Base-by-base conservation (phyloP, 2,888 invertebrate genomes). In the Sussaba pulchella region DNA sequence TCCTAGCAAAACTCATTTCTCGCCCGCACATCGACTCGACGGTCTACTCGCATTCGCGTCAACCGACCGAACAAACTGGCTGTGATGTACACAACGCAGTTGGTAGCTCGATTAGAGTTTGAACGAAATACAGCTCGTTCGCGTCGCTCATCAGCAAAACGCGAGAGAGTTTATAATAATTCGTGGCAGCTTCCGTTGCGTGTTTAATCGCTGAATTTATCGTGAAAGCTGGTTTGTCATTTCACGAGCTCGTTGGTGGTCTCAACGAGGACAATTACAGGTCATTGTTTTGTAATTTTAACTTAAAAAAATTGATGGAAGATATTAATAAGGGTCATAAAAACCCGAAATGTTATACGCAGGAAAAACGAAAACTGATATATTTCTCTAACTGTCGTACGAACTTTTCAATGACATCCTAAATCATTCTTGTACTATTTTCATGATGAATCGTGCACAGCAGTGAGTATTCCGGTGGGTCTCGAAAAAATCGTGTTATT, bases 1-100 rank as follows among this genome's bases (percentile, higher is more conserved):
- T 85, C 82, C 74, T 71, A 85, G 78, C 82, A 78, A 83, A 85
- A 50, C 69, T 82, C 72, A 31, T 78, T 73, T 80, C 67, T 73
- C 72, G 72, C 73, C 64, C 81, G 76, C 81, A 73, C 81, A 52
- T 69, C 73, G 69, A 57, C 57, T 57, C 57, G 63, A 67, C 50
- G 36, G 9, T 43, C 67, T 5, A 31, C 31, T 43, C 72, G 52
- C 45, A 72, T 72, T 70, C 70, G 50, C n/a, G 57, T 69, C 64
- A 47, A 70, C 19, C 52, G 36, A 64, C 57, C 36, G 26, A 52
- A 31, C 70, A 12, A 57, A 57, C 43, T 52, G 6, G 17, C 2
- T 6, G 41, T 39, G 43, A n/a, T 57, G 43, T 45, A 39, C 12
- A 19, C 31, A 8, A 63, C 72, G 54, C 26, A 71, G 52, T 39